These are phyloP conservation scores for Chalcosyrphus nemorum DNA, from an alignment of 2,888 invertebrate species.

Conservation along the genomic window DNA sequence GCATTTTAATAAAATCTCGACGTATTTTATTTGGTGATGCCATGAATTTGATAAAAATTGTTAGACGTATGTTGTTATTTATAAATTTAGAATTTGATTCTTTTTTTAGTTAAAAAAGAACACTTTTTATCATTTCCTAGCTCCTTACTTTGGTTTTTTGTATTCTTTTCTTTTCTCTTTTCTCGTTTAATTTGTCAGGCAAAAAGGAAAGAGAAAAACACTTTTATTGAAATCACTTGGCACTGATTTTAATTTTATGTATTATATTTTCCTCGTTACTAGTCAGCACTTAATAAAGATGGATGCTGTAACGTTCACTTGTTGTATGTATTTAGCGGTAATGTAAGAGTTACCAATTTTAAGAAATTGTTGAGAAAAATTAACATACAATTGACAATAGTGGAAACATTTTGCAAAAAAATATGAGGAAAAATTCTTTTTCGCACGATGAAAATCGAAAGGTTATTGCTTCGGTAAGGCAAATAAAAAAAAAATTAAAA, in stretches of 20 bases:
- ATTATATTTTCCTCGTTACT: too few relatives aligned
- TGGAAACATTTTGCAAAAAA: neutral
- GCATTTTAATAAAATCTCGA: conserved; percentile 74
- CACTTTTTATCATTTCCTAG: conserved; percentile 9
- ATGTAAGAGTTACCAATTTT: neutral
- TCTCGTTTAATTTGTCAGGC: neutral
- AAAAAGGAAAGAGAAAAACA: neutral
- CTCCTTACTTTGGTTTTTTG: too few relatives aligned
- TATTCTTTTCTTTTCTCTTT: neutral
- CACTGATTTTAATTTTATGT: conserved; percentile 21
- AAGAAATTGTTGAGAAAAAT: neutral
- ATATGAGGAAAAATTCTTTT: neutral
- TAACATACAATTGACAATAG: neutral
- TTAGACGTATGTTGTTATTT: neutral
- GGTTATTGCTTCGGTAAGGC: conserved; percentile 1
- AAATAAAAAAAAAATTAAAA: too few relatives aligned
- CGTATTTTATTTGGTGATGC: conserved; percentile 74
- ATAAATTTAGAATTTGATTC: neutral
- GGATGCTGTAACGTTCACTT: neutral
- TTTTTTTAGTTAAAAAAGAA: neutral
- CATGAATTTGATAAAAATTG: conserved; percentile 63
- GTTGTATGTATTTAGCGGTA: neutral
- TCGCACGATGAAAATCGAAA: neutral
- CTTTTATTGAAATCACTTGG: conserved; percentile 17
- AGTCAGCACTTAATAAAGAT: neutral